phyloP scores from a whole-genome alignment of 2,888 invertebrate species.

The Apoderus coryli region DNA sequence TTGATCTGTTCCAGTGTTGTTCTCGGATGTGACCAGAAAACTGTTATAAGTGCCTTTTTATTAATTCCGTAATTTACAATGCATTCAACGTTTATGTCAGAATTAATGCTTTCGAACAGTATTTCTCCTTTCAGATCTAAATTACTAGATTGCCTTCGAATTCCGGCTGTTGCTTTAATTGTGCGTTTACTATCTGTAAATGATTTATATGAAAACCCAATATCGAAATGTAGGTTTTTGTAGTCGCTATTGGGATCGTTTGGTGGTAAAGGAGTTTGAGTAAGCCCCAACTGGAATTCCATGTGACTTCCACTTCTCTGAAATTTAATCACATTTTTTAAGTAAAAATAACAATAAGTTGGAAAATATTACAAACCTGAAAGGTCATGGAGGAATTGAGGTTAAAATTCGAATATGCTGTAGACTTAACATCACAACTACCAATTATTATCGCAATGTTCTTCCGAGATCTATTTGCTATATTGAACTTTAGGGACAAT shows the following conservation, averaged over 20 bases:
- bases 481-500: conserved; percentile 35
- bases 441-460: conserved; percentile 46
- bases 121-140: conserved; percentile 48
- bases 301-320: conserved; percentile 57
- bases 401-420: conserved; percentile 62
- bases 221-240: conserved; percentile 45
- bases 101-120: conserved; percentile 36
- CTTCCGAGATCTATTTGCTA: conserved; percentile 41
- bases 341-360: conserved; percentile 6
- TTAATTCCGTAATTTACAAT: conserved; percentile 41
- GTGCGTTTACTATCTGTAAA: conserved; percentile 38
- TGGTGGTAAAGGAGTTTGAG: conserved; percentile 45
- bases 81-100: conserved; percentile 38
- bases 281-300: conserved; percentile 56
- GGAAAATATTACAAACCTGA: conserved; percentile 33
- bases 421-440: conserved; percentile 52
- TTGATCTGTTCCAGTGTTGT: conserved; percentile 52
- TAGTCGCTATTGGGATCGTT: conserved; percentile 33
- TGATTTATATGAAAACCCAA: conserved; percentile 35
- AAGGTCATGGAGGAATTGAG: conserved; percentile 49
- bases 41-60: conserved; percentile 41
- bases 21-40: conserved; percentile 49
- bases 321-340: conserved; percentile 9
- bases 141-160: conserved; percentile 50
- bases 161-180: conserved; percentile 44